phyloP scores from a whole-genome alignment of 2,113 vertebrate genomes.

The Eolophus roseicapilla region DNA sequence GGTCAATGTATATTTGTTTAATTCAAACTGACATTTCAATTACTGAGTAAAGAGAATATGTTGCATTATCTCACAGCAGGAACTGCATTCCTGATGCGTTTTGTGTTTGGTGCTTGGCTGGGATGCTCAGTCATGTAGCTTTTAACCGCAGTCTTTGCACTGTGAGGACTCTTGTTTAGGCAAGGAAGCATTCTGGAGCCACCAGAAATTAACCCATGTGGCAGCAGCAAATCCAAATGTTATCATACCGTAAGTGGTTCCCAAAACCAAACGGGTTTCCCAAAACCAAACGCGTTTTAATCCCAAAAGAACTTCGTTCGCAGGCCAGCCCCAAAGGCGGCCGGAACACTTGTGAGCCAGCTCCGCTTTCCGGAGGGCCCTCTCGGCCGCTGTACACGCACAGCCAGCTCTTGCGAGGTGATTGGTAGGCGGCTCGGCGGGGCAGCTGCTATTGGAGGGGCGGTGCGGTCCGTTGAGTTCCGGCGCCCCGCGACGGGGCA shows the following conservation, averaged over 20 bases:
- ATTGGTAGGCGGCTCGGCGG: not conserved
- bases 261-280: not conserved
- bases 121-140: not conserved
- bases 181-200: too few relatives aligned
- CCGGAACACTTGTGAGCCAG: fast-evolving
- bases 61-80: not conserved
- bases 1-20: fast-evolving
- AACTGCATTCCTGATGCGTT: fast-evolving
- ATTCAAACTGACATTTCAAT: not conserved
- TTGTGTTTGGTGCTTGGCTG: too few relatives aligned
- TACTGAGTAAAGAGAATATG: fast-evolving
- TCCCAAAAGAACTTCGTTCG: too few relatives aligned
- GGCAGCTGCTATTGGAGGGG: not conserved
- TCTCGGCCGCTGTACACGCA: fast-evolving
- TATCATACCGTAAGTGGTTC: fast-evolving
- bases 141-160: not conserved
- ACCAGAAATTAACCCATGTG: fast-evolving
- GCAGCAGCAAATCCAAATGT: not conserved
- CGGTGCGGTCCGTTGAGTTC: not conserved
- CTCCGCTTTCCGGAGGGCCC: not conserved
- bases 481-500: not conserved
- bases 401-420: fast-evolving
- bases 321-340: too few relatives aligned
- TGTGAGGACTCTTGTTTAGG: not conserved
- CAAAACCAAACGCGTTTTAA: too few relatives aligned